phyloP scores from a whole-genome alignment of 2,888 invertebrate species.

The Limnephilus lunatus region DNA sequence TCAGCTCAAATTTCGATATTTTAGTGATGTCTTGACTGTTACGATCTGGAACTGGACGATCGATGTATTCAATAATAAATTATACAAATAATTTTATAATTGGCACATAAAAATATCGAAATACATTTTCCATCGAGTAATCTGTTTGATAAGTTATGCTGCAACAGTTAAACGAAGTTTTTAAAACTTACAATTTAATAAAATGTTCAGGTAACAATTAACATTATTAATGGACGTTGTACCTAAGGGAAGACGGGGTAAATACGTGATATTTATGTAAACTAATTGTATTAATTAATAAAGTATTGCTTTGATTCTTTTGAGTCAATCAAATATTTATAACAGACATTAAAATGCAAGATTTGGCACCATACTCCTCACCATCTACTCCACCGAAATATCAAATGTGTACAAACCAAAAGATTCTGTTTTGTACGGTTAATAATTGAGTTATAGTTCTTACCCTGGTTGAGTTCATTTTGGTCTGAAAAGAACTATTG shows the following conservation, averaged over 20 bases:
- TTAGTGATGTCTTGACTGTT: no score
- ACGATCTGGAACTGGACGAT: no score
- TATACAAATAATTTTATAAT: not conserved
- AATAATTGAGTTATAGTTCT: not conserved
- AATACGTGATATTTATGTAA: not conserved
- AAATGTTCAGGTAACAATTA: not conserved
- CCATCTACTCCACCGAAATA: not conserved
- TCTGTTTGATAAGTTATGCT: not conserved
- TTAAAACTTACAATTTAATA: not conserved
- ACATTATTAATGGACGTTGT: slow-evolving; percentile 16
- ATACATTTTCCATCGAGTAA: not conserved
- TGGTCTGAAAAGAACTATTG: not conserved
- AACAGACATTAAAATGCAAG: slow-evolving; percentile 25
- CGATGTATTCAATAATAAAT: not conserved
- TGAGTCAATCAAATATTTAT: slow-evolving; percentile 6
- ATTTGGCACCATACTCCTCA: slow-evolving; percentile 37
- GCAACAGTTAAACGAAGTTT: not conserved
- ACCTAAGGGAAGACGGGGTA: slow-evolving; percentile 17
- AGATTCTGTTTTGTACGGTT: not conserved
- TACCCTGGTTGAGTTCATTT: not conserved
- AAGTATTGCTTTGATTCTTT: slow-evolving; percentile 22
- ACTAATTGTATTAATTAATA: not conserved
- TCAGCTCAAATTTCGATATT: no score
- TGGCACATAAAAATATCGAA: not conserved
- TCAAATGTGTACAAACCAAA: not conserved